Base-by-base conservation (phyloP, 1,140 invertebrate species). In the Penaeus indicus region DNA sequence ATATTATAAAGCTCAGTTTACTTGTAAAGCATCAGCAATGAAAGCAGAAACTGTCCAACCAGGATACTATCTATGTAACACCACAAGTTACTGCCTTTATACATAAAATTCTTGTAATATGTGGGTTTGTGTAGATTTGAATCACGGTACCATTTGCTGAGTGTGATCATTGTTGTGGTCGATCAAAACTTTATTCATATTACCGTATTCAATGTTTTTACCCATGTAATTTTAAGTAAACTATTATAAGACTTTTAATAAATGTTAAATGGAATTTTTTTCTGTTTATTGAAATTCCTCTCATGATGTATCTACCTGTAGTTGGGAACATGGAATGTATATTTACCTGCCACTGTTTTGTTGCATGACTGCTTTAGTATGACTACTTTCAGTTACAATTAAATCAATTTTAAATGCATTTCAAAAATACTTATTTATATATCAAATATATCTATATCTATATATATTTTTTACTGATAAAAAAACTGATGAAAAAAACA, bases 141-240 rank as follows among this genome's bases (percentile, higher is more conserved):
- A 86, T 62, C 75, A 61, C 32, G 77, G 84, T 79, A 86, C 54
- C 27, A 86, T 79, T 47, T 67, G 62, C 38, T 38, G 61, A 79
- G 60, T 81, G 85, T 81, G 47, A 67, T 81, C 85, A 82, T 87
- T 87, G 85, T 72, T 81, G 78, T 87, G 85, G 64, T 88, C 81
- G 79, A 32, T 83, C 64, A 88, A 88, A 67, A 80, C 42, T 75
- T 42, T 27, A 77, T 77, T 63, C 81, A 82, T 83, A 78, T 77
- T 75, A 78, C 77, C 78, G 84, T 86, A 78, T 88, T 88, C 38
- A 82, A 38, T 88, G 86, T 84, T 89, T 88, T 85, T 89, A 89
- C 83, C 88, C 84, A 85, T 80, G 88, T 89, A 89, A 89, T 69
- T 79, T 89, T 89, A 89, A 89, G 88, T 89, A 67, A 32, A 81